Percentiles rank a stretch among this genome's conserved stretches.
Conservation (phyloP, 1,140 invertebrate species). For the Colletes latitarsis region DNA sequence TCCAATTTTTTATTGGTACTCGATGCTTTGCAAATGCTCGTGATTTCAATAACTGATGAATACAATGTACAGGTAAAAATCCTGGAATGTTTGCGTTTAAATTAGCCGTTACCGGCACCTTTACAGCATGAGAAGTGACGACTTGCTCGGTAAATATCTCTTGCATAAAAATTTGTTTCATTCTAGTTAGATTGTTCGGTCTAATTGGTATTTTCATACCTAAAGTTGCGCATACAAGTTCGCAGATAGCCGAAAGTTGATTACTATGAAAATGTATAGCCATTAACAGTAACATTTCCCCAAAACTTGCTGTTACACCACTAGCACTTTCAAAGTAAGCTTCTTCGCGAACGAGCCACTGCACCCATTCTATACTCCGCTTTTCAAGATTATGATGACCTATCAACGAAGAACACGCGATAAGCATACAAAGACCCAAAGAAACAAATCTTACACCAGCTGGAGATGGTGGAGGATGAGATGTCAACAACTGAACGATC, state of each 20-base stretch:
- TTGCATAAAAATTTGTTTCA: constrained; percentile 97
- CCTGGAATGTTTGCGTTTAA: constrained; percentile 94
- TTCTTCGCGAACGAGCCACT: constrained; percentile 95
- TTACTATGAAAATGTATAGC: constrained; percentile 98
- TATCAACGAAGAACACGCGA: constrained; percentile 95
- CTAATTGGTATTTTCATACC: constrained; percentile 97
- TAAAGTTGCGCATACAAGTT: constrained; percentile 95
- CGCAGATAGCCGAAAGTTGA: constrained; percentile 94
- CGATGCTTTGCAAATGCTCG: constrained; percentile 97
- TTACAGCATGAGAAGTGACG: constrained; percentile 96
- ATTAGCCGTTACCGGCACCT: constrained; percentile 95
- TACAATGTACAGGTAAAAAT: constrained; percentile 98
- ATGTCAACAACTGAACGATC: constrained; percentile 92
- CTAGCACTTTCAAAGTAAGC: constrained; percentile 91
- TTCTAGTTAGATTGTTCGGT: constrained; percentile 93
- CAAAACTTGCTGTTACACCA: constrained; percentile 92
- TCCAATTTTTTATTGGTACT: constrained; percentile 97
- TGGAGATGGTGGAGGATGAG: constrained; percentile 92
- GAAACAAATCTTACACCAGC: constrained; percentile 97
- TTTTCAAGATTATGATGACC: constrained; percentile 90
- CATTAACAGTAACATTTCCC: constrained; percentile 97
- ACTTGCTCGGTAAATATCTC: constrained; percentile 99
- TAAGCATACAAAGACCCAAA: constrained; percentile 95
- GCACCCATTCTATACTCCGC: constrained; percentile 95
- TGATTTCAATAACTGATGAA: constrained; percentile 97